Percentiles rank a stretch among this genome's conserved stretches.
phyloP scores from a whole-genome alignment of 2,888 invertebrate genomes.

The Nomada ferruginata region DNA sequence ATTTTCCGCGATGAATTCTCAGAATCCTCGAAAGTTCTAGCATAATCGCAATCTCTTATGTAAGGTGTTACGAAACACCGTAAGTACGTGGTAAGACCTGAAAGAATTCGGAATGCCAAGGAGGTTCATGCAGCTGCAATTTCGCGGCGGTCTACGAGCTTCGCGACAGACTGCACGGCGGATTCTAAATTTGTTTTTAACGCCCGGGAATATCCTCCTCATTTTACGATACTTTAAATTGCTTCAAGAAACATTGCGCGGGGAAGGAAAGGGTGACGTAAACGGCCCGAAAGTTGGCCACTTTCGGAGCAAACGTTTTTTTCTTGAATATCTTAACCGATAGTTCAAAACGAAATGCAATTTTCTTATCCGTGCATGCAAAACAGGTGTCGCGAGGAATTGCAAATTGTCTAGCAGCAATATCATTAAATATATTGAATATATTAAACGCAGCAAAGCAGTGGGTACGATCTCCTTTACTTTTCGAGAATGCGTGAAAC shows the following conservation, averaged over 20 bases:
- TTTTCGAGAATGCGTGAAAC: too few species aligned
- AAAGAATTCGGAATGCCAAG: constrained; percentile 56
- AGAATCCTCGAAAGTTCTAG: constrained; percentile 49
- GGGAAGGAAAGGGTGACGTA: too few species aligned
- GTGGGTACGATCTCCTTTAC: too few species aligned
- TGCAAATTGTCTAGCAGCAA: too few species aligned
- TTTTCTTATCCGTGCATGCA: neutral
- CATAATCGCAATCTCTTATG: constrained; percentile 37
- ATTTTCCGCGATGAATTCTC: constrained; percentile 36
- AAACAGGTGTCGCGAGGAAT: too few species aligned
- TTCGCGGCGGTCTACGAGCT: constrained; percentile 15
- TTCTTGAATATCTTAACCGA: neutral
- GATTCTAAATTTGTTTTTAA: constrained; percentile 27
- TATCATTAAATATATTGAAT: too few species aligned
- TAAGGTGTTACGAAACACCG: constrained; percentile 53
- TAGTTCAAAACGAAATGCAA: neutral
- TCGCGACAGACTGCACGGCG: constrained; percentile 39
- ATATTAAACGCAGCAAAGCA: too few species aligned
- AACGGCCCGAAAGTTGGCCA: neutral
- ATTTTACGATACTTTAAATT: neutral
- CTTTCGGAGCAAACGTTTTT: neutral
- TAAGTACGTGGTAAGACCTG: constrained; percentile 14
- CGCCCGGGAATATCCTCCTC: neutral
- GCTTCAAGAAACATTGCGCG: neutral
- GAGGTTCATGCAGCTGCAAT: constrained; percentile 40